Base-by-base conservation (phyloP, 1,140 invertebrate genomes). In the Diabrotica undecimpunctata region DNA sequence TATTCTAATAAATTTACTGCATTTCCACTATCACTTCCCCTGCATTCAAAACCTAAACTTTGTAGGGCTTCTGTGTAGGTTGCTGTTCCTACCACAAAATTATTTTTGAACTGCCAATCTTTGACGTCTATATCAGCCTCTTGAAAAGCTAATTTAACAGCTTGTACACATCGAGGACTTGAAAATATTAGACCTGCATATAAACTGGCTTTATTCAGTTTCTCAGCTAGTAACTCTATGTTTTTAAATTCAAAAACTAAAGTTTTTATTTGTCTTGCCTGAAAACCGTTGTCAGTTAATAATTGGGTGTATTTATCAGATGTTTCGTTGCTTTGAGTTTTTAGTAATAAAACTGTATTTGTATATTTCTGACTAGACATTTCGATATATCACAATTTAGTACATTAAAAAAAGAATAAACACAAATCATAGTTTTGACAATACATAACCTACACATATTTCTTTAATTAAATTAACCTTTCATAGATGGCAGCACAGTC, bases 21-120 rank as follows among this genome's bases (percentile, higher is more conserved):
- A 78, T 81, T 82, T 7, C 81, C 81, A 51, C 78, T 68, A 55
- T 78, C 74, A 54, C 74, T 75, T 8, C 80, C 81, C 41, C 68
- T 52, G 54, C 76, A 76, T 50, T 68, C 54, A 13, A 81, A 66
- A 37, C 67, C 62, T 5, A 82, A 67, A 61, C 72, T 70, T 13
- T 73, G 61, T 11, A 72, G 58, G 53, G 78, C 75, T 55, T 66
- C 68, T 36, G 72, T 70, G 55, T 70, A 69, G 25, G 81, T 83
- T 13, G 72, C 71, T 72, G 80, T 77, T n/a, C 81, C 81, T 11
- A 83, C 79, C 56, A 75, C 79, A 76, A 78, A 83, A 64, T 80
- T 77, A n/a, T 66, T 56, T 72, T 80, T 80, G 5, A 61, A 61
- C 59, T 66, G 69, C 80, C 80, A 82, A 54, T 74, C 56, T 8